Percentiles rank a stretch among this genome's conserved stretches.
Conservation (phyloP, 2,888 invertebrate genomes). For the Pollenia amentaria region DNA sequence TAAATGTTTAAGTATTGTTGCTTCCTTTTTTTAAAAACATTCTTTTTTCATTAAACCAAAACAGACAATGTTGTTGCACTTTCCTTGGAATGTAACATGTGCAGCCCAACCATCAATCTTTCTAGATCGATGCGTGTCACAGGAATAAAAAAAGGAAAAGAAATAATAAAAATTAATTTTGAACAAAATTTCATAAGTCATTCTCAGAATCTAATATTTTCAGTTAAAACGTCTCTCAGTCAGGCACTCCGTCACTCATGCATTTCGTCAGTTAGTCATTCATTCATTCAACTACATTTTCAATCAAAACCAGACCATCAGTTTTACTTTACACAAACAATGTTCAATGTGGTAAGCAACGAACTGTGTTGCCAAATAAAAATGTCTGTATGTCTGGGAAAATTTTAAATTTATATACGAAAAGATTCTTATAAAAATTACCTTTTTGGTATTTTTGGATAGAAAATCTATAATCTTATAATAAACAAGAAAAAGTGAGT, state of each 20-base stretch:
- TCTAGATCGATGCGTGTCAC: neutral
- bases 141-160: neutral
- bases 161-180: slow-evolving; percentile 49
- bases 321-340: neutral
- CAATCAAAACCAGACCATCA: slow-evolving; percentile 16
- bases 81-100: slow-evolving; percentile 6
- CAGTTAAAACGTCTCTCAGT: slow-evolving; percentile 13
- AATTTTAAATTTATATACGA: too few species aligned
- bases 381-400: too few species aligned
- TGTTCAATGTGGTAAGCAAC: slow-evolving; percentile 24
- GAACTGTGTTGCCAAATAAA: too few species aligned
- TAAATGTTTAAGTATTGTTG: too few species aligned
- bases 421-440: too few species aligned
- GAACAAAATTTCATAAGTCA: slow-evolving; percentile 46
- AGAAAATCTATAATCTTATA: too few species aligned
- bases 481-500: too few species aligned
- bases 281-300: neutral
- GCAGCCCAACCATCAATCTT: slow-evolving; percentile 43
- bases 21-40: too few species aligned
- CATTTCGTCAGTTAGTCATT: neutral
- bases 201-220: slow-evolving; percentile 32
- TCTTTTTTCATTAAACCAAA: too few species aligned
- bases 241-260: neutral
- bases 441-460: too few species aligned
- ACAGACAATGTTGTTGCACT: neutral